Percentiles rank a stretch among this genome's conserved stretches.
Conservation (phyloP, 1,140 invertebrate species). For the Leptinotarsa defecta region DNA sequence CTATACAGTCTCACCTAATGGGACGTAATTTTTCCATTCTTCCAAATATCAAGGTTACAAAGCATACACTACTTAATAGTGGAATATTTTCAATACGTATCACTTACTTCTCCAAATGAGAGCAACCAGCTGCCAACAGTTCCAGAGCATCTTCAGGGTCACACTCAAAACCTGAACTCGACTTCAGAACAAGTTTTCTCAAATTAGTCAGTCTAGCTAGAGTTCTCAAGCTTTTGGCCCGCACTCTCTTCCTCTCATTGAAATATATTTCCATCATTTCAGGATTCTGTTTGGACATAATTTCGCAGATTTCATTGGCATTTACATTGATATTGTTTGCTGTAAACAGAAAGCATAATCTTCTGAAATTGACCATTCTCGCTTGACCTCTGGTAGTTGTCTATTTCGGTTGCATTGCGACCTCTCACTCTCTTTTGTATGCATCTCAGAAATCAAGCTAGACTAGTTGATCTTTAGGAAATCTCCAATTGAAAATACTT, state of each 20-base stretch:
- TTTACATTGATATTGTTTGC: conserved; percentile 42
- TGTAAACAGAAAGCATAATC: conserved; percentile 20
- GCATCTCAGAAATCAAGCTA: not conserved
- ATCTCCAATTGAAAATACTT: not conserved
- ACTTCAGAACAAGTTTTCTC: conserved; percentile 36
- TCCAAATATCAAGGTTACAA: too few species aligned
- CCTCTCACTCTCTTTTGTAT: not conserved
- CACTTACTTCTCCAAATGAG: conserved; percentile 39
- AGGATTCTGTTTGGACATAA: conserved; percentile 36
- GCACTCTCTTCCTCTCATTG: conserved; percentile 38
- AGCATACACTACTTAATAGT: too few species aligned
- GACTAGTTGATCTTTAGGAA: too few species aligned
- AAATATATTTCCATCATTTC: conserved; percentile 38
- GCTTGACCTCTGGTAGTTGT: conserved; percentile 3
- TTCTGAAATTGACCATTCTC: too few species aligned
- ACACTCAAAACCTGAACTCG: conserved; percentile 38
- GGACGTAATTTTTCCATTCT: too few species aligned
- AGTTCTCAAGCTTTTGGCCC: conserved; percentile 40
- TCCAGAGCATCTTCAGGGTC: conserved; percentile 45
- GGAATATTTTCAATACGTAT: not conserved
- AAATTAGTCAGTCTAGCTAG: conserved; percentile 40
- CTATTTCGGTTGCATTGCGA: not conserved
- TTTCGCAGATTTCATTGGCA: conserved; percentile 42
- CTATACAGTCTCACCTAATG: too few species aligned
- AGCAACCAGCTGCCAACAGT: conserved; percentile 43